These are phyloP conservation scores for Agrotis puta DNA, from an alignment of 2,888 invertebrate species.

Conservation along the genomic window DNA sequence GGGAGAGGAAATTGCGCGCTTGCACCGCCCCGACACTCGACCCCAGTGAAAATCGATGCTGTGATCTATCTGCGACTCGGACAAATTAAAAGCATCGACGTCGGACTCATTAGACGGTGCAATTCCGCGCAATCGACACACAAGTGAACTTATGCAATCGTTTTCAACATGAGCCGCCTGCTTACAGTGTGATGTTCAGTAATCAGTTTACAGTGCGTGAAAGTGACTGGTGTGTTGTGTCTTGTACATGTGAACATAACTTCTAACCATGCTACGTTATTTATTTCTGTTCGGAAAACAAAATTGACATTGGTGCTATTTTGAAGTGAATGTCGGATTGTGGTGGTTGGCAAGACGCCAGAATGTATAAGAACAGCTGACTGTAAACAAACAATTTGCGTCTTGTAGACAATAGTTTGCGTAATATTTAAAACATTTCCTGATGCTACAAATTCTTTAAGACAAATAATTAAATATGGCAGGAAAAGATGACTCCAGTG, in stretches of 20 bases:
- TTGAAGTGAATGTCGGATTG: conserved; percentile 84
- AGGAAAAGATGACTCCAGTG: conserved; percentile 80
- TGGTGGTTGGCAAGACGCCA: conserved; percentile 85
- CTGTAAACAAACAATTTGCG: conserved; percentile 88
- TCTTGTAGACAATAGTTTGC: conserved; percentile 72
- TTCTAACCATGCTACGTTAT: conserved; percentile 65
- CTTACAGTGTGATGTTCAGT: conserved; percentile 83
- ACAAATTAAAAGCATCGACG: conserved; percentile 78
- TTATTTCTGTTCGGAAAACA: conserved; percentile 84
- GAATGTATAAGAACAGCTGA: conserved; percentile 84
- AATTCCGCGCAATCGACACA: conserved; percentile 81
- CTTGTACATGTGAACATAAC: conserved; percentile 37
- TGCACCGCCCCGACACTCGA: conserved; percentile 61
- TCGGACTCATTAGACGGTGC: conserved; percentile 82
- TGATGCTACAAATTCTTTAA: conserved; percentile 64
- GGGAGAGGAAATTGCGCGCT: conserved; percentile 72
- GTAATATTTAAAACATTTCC: conserved; percentile 68
- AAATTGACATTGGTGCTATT: conserved; percentile 90
- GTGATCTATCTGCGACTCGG: conserved; percentile 64
- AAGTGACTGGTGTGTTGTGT: conserved; percentile 75
- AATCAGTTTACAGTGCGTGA: conserved; percentile 79
- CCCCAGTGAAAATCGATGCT: conserved; percentile 67
- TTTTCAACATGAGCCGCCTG: conserved; percentile 78
- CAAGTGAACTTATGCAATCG: conserved; percentile 84
- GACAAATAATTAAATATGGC: conserved; percentile 77